Conservation (phyloP, 2,113 vertebrate genomes). For the Pithys albifrons region DNA sequence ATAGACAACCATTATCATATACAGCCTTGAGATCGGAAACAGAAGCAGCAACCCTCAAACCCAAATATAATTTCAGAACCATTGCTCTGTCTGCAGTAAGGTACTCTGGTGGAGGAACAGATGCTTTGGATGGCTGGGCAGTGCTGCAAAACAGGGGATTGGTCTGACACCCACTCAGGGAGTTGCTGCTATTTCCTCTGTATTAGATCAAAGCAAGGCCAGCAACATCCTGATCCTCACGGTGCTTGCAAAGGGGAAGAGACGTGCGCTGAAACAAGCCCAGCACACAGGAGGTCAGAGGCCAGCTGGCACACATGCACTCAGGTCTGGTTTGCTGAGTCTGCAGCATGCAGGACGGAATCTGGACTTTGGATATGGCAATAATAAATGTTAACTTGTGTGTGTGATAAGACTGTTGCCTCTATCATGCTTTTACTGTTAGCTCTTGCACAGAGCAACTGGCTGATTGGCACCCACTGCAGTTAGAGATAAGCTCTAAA, state of each 20-base stretch:
- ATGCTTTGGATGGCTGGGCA: background rate
- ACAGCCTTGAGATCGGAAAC: background rate
- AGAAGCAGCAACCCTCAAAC: background rate
- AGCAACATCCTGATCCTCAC: background rate
- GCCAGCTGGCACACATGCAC: background rate
- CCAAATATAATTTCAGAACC: background rate
- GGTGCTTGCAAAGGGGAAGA: background rate
- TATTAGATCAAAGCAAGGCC: background rate
- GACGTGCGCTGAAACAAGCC: background rate
- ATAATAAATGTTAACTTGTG: conserved; percentile 36
- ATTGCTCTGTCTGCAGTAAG: background rate
- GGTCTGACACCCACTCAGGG: background rate
- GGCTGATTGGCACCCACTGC: background rate
- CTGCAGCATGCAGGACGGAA: background rate
- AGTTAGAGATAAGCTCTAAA: background rate
- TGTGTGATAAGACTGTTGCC: conserved; percentile 48
- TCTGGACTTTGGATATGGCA: conserved; percentile 62
- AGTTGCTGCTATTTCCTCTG: conserved; percentile 23
- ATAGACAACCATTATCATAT: background rate
- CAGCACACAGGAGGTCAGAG: background rate
- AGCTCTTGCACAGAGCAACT: background rate
- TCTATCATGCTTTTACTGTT: background rate
- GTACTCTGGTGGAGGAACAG: background rate
- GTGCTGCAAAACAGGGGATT: background rate
- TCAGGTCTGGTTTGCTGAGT: conserved; percentile 10